A percentile compares a stretch with the other conserved stretches of the same genome.
Conservation (phyloP, 2,797 vertebrate species). For the Botia almorhae region DNA sequence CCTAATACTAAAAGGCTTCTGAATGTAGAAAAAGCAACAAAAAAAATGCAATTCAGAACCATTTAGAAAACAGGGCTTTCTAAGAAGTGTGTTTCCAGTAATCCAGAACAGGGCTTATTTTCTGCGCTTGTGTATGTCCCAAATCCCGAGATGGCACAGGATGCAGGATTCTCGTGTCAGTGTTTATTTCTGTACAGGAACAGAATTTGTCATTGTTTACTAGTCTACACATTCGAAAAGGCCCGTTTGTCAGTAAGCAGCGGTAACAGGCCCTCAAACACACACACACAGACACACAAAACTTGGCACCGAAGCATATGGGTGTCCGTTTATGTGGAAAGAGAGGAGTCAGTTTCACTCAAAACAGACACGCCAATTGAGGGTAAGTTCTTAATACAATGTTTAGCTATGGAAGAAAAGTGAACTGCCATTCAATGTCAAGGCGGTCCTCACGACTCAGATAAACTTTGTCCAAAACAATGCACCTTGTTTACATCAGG, state of each 20-base stretch:
- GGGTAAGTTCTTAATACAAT: constrained; percentile 33
- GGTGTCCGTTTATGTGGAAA: constrained; percentile 18
- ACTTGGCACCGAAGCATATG: constrained; percentile 34
- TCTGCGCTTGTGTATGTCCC: constrained; percentile 39
- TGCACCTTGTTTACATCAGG: constrained; percentile 30
- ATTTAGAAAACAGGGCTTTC: constrained; percentile 44
- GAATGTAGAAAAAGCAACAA: not conserved
- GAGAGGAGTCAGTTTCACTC: constrained; percentile 37
- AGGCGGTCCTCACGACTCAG: not conserved
- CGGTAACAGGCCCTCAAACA: not conserved
- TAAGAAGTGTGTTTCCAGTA: constrained; percentile 10
- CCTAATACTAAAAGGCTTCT: constrained; percentile 40
- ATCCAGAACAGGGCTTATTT: constrained; percentile 32
- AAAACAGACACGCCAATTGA: constrained; percentile 27
- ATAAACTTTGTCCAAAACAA: constrained; percentile 15
- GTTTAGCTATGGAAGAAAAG: constrained; percentile 30
- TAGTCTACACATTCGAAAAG: constrained; percentile 17
- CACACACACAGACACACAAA: constrained; percentile 7
- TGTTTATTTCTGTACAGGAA: constrained; percentile 40
- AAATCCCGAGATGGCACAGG: constrained; percentile 8
- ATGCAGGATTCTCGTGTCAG: constrained; percentile 37
- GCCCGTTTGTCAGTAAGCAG: constrained; percentile 43
- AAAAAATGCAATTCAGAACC: constrained; percentile 9
- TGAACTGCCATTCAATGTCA: constrained; percentile 26
- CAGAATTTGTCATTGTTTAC: constrained; percentile 54